Evolutionary conservation across 1,140 invertebrate species (phyloP).

Genomic region (Fopius arisanus): DNA sequence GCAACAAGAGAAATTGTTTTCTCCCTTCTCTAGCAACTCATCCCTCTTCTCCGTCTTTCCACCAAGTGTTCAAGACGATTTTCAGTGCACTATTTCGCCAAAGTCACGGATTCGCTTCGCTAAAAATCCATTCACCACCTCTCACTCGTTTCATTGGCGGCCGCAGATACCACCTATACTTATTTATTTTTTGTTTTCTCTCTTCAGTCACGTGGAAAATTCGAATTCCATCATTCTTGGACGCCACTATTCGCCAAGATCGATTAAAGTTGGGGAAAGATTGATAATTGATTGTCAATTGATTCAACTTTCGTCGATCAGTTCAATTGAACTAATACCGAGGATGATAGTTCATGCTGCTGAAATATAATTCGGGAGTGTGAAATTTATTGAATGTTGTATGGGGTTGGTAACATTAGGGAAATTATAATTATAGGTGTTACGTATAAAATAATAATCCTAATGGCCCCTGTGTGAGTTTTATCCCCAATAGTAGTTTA

Average conservation of each 20-base stretch:
- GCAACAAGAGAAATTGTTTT: slow-evolving; percentile 25
- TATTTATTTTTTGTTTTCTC: not conserved
- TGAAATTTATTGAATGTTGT: not conserved
- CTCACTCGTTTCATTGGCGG: not conserved
- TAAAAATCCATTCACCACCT: not conserved
- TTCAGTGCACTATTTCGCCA: not conserved
- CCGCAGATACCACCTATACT: not conserved
- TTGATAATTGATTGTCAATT: not conserved
- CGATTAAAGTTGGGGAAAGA: not conserved
- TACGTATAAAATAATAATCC: not conserved
- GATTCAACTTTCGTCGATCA: not conserved
- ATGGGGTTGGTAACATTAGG: too few species aligned
- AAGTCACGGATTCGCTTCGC: slow-evolving; percentile 9
- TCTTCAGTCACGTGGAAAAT: slow-evolving; percentile 22
- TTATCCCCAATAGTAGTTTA: not conserved
- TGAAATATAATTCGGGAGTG: not conserved
- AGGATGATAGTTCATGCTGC: not conserved
- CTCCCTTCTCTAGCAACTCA: not conserved
- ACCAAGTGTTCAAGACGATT: not conserved
- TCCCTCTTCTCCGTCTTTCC: not conserved
- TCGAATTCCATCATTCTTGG: slow-evolving; percentile 22
- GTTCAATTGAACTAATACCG: not conserved
- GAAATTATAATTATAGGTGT: not conserved
- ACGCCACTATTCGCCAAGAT: not conserved
- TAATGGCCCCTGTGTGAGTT: not conserved